Evolutionary conservation across 53 echinoderm and acorn worm species (phyloP).

Genomic region (Apostichopus leukothele): DNA sequence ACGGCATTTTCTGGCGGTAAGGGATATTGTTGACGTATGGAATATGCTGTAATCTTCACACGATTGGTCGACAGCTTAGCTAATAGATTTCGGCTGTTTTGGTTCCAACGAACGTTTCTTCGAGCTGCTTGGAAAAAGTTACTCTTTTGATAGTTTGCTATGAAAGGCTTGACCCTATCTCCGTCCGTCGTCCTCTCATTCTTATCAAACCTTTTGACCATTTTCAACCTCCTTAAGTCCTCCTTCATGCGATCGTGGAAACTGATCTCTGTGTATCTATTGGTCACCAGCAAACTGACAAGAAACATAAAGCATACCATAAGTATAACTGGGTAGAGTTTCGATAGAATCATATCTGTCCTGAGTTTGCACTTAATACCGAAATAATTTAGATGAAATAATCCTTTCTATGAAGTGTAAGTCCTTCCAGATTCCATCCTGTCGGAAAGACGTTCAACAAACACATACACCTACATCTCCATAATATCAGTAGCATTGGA

Average conservation of each 20-base stretch:
- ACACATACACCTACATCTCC: too few species aligned
- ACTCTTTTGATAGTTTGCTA: neutral
- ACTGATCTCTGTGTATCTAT: neutral
- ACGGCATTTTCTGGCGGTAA: neutral
- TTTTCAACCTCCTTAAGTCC: neutral
- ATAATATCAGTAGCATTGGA: too few species aligned
- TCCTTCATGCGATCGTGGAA: neutral
- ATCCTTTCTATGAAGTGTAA: too few species aligned
- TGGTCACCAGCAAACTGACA: neutral
- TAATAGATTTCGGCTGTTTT: neutral
- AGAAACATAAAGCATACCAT: neutral
- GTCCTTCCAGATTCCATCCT: too few species aligned
- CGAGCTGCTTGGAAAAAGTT: neutral
- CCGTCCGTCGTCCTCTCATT: neutral
- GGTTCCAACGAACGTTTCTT: neutral
- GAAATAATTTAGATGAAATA: too few species aligned
- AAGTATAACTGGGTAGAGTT: neutral
- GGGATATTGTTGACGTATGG: neutral
- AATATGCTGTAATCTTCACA: neutral
- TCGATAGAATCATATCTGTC: neutral
- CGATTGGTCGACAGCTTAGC: neutral
- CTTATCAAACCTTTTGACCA: too few species aligned
- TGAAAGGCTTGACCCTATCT: neutral
- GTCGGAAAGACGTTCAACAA: too few species aligned
- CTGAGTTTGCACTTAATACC: too few species aligned